Conservation (phyloP, 2,113 vertebrate species). For the Theristicus caerulescens region DNA sequence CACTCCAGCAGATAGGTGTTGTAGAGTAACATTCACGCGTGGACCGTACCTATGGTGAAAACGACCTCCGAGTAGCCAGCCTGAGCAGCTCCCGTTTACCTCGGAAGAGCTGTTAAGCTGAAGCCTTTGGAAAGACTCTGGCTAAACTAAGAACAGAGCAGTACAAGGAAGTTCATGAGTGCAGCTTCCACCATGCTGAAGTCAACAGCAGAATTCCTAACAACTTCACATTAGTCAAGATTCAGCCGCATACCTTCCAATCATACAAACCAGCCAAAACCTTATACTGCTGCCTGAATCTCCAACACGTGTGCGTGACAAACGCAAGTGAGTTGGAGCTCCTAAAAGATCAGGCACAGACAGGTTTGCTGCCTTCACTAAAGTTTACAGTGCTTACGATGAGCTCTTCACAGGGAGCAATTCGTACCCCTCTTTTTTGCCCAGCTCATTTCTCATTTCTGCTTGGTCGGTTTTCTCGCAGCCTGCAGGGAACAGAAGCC, state of each 20-base stretch:
- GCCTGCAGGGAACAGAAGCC: not conserved
- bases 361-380: not conserved
- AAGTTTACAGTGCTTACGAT: fast-evolving
- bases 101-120: too few relatives aligned
- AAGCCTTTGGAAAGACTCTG: not conserved
- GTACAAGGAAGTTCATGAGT: not conserved
- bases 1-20: fast-evolving
- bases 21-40: fast-evolving
- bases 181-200: not conserved
- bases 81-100: not conserved
- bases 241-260: not conserved
- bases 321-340: not conserved
- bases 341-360: not conserved
- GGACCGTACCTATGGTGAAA: fast-evolving
- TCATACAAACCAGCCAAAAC: not conserved
- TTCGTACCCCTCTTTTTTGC: not conserved
- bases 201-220: not conserved
- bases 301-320: fast-evolving
- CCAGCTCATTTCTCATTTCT: not conserved
- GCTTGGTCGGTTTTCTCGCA: not conserved
- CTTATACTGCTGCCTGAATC: fast-evolving
- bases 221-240: not conserved
- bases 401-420: not conserved
- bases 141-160: not conserved
- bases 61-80: not conserved